Percentiles rank a stretch among this genome's conserved stretches.
Evolutionary conservation across 2,797 vertebrate genomes (phyloP).

Genomic region (Danionella dracula): DNA sequence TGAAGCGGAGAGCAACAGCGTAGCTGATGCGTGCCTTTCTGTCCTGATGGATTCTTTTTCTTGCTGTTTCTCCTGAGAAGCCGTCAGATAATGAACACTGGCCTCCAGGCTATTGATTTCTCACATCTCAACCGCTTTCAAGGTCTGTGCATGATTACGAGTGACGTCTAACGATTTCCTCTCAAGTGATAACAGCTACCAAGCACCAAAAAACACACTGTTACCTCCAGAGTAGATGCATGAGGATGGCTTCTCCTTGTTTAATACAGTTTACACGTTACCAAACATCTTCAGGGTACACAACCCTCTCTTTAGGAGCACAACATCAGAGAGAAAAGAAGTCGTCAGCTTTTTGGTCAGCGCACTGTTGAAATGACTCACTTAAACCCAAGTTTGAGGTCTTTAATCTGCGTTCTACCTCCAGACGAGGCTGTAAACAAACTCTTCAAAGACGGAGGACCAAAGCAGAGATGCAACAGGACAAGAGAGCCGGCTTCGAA

Average conservation of each 20-base stretch:
- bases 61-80: background rate
- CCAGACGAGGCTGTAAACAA: background rate
- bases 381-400: background rate
- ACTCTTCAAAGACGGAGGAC: background rate
- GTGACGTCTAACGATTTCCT: no score
- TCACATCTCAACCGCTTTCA: background rate
- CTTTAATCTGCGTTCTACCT: background rate
- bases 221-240: no score
- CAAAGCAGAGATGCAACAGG: background rate
- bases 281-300: no score
- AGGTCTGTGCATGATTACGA: background rate
- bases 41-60: background rate
- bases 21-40: background rate
- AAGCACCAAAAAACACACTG: no score
- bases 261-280: no score
- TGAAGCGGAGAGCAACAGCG: no score
- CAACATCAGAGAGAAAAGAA: no score
- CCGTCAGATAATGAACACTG: background rate
- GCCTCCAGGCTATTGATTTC: conserved; percentile 19
- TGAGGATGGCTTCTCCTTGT: no score
- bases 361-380: no score
- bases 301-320: no score
- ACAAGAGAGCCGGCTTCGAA: background rate
- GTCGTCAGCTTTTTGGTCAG: no score
- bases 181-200: no score